phyloP scores from a whole-genome alignment of 2,113 vertebrate genomes.

The Perca flavescens region DNA sequence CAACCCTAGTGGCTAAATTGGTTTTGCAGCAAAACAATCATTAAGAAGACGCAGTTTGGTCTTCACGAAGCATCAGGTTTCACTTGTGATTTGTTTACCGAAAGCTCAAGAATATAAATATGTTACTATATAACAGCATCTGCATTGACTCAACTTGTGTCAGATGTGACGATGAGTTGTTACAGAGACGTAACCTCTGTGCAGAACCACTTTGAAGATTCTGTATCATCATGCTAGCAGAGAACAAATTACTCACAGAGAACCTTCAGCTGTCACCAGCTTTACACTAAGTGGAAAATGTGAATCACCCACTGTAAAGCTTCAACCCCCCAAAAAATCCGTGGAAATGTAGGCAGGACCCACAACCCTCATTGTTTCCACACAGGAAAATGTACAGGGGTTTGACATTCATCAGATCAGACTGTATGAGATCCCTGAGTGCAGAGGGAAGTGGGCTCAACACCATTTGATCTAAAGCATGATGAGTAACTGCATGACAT shows the following conservation, averaged over 20 bases:
- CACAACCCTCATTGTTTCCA: conserved; percentile 83
- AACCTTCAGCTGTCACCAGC: conserved; percentile 51
- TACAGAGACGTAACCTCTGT: background rate
- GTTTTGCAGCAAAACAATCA: conserved; percentile 31
- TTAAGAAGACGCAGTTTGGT: conserved; percentile 6
- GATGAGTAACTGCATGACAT: conserved; percentile 26
- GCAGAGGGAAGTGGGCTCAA: conserved; percentile 57
- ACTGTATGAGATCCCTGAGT: conserved; percentile 56
- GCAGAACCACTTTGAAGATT: conserved; percentile 14
- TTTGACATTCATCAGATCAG: conserved; percentile 55
- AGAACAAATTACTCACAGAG: conserved; percentile 64
- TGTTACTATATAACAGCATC: background rate
- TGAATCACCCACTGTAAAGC: conserved; percentile 75
- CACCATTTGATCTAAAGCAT: background rate
- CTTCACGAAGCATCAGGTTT: conserved; percentile 16
- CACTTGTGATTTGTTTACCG: background rate
- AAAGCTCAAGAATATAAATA: background rate
- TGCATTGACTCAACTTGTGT: conserved; percentile 3
- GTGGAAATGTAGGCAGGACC: conserved; percentile 79
- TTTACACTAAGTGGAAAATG: conserved; percentile 80
- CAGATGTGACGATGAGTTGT: conserved; percentile 18
- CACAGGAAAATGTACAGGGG: conserved; percentile 65
- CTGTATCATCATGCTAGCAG: conserved; percentile 30
- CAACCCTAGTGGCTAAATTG: conserved; percentile 14
- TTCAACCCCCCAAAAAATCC: conserved; percentile 58